Percentiles rank a stretch among this genome's conserved stretches.
These are phyloP conservation scores for Hirudinaria manillensis DNA, from an alignment of 2,888 invertebrate genomes.

Conservation along the genomic window DNA sequence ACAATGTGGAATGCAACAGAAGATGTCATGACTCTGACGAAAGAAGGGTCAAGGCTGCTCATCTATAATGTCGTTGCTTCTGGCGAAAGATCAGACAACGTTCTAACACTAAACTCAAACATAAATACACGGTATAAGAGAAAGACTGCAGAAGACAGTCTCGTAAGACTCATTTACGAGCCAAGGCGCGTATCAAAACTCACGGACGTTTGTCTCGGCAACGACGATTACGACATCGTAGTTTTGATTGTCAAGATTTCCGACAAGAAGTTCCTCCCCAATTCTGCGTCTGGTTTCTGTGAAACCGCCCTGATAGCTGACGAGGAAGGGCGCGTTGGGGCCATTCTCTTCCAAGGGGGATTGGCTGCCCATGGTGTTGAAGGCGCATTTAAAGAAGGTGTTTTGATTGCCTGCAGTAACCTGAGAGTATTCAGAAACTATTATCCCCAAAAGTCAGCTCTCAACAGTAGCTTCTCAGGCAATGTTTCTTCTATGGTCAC, in stretches of 20 bases:
- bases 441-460: background rate
- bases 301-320: slow-evolving; percentile 20
- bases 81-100: background rate
- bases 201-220: background rate
- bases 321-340: slow-evolving; percentile 5
- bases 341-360: slow-evolving; percentile 20
- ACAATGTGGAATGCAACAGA: slow-evolving; percentile 7
- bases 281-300: background rate
- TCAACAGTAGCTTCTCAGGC: background rate
- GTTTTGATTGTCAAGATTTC: slow-evolving; percentile 15
- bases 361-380: slow-evolving; percentile 22
- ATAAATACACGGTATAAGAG: background rate
- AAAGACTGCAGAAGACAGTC: background rate
- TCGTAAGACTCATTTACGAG: background rate
- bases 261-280: background rate
- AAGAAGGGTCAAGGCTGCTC: slow-evolving; percentile 5
- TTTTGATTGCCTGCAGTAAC: slow-evolving; percentile 6
- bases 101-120: slow-evolving; percentile 12
- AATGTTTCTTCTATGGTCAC: background rate
- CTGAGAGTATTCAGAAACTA: background rate
- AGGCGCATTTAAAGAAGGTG: background rate
- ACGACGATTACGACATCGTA: slow-evolving; percentile 19
- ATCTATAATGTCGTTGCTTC: background rate
- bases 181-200: background rate
- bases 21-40: background rate